These are phyloP conservation scores for Dendropsophus ebraccatus DNA, from an alignment of 2,113 vertebrate genomes.

Conservation along the genomic window DNA sequence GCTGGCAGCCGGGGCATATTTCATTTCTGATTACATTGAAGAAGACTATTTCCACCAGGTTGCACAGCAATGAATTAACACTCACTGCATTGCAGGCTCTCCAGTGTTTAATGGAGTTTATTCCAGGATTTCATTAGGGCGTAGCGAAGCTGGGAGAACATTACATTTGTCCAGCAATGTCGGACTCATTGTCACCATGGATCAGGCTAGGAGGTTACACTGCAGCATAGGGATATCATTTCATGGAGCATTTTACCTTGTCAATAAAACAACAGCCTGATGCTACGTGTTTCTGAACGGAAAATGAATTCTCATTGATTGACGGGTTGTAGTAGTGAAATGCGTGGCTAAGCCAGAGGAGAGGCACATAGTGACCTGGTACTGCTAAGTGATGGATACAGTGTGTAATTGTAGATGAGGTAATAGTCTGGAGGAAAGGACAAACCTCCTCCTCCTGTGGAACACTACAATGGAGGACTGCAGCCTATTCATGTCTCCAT, in stretches of 20 bases:
- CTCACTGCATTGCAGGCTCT: conserved; percentile 27
- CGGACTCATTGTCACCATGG: neutral
- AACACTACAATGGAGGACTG: too few species aligned
- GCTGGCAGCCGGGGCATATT: conserved; percentile 11
- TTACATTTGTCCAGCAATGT: neutral
- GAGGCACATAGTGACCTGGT: too few species aligned
- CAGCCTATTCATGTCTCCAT: too few species aligned
- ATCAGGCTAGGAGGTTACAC: neutral
- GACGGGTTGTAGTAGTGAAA: neutral
- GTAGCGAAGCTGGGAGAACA: neutral
- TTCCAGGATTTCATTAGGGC: neutral
- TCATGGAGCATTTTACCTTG: neutral
- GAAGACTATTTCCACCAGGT: conserved; percentile 18
- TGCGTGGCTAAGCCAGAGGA: neutral
- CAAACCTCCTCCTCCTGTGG: too few species aligned
- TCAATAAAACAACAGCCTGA: neutral
- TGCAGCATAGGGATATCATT: neutral
- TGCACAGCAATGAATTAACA: conserved; percentile 24
- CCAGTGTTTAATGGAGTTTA: neutral
- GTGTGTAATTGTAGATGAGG: too few species aligned
- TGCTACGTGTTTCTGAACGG: neutral
- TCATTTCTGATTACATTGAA: conserved; percentile 8
- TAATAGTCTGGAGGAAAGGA: too few species aligned
- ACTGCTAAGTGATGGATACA: too few species aligned
- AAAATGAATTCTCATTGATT: neutral